Evolutionary conservation across 1,140 invertebrate genomes (phyloP), one percentile per base, ranked within the genome.

Genomic region (Artemia franciscana): DNA sequence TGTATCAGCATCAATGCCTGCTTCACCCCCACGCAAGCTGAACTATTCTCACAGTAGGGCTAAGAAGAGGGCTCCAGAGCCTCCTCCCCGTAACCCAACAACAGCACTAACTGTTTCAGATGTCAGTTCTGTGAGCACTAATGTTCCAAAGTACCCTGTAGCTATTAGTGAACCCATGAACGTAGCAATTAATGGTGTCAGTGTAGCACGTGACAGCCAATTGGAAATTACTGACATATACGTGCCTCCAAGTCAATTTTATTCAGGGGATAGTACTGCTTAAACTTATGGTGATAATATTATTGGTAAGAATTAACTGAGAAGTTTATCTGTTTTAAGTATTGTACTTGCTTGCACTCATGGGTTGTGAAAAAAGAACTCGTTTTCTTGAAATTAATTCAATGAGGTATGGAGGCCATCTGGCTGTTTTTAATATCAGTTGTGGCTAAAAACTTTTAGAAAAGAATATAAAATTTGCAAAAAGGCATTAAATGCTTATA

Each of bases 161-260:
- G 61, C 60, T 4, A 64, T 64, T 18, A 64, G 63, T 27, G 63
- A 64, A 18, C 63, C 63, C 18, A 39, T 64, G 26, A 60, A 64
- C 28, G 63, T 64, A 18, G 60, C 63, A 18, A 64, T 64, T 25
- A 64, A 64, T 57, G 63, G 63, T n/a, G 51, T 64, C 4, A 21
- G 30, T 5, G 63, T 64, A 9, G 21, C 51, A 5, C 25, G 63
- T 21, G 27, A 64, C 30, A 24, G 51, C 12, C 39, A 51, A 15
- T 18, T 51, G 12, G 39, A 51, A 18, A 15, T 51, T 12, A 51
- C 39, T 1, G 39, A 18, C 39, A 18, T 51, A 18, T 51, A 51
- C 21, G 21, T 18, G 12, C 39, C 39, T 15, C 39, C 39, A 3
- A 51, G 21, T 51, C 12, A 3, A 18, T 51, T 51, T 18, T 51